Conservation (phyloP, 1,140 invertebrate species). For the Papilio glaucus region DNA sequence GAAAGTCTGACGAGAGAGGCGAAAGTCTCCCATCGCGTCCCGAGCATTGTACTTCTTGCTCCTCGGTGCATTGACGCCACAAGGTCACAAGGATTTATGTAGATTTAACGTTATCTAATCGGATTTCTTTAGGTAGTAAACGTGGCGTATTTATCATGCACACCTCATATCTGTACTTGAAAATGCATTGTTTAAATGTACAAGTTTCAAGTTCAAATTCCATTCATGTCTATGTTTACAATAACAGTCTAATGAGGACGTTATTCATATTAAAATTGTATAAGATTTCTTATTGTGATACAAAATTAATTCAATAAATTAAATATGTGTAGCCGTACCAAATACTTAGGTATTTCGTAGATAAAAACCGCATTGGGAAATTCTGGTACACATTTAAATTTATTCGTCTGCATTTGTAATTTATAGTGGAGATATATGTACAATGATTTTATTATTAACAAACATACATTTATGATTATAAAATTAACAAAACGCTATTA, state of each 20-base stretch:
- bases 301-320: too few relatives aligned
- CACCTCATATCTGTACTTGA: background rate
- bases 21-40: slow-evolving; percentile 67
- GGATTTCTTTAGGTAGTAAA: background rate
- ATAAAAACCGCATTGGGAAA: background rate
- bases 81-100: slow-evolving; percentile 32
- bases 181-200: background rate
- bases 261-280: background rate
- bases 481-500: background rate
- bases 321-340: too few relatives aligned
- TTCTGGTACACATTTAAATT: background rate
- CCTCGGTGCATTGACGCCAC: background rate
- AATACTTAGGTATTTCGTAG: background rate
- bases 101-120: background rate
- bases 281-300: too few relatives aligned
- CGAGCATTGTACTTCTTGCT: slow-evolving; percentile 49
- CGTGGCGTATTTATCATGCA: background rate
- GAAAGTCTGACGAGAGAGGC: slow-evolving; percentile 71
- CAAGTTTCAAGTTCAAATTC: slow-evolving; percentile 11
- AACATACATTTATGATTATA: background rate
- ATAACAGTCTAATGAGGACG: background rate
- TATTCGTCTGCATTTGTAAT: slow-evolving; percentile 8
- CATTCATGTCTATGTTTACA: background rate
- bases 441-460: background rate
- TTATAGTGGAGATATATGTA: background rate